A percentile compares a stretch with the other conserved stretches of the same genome.
These are phyloP conservation scores for Diadegma fenestrale DNA, from an alignment of 2,888 invertebrate genomes.

Conservation along the genomic window DNA sequence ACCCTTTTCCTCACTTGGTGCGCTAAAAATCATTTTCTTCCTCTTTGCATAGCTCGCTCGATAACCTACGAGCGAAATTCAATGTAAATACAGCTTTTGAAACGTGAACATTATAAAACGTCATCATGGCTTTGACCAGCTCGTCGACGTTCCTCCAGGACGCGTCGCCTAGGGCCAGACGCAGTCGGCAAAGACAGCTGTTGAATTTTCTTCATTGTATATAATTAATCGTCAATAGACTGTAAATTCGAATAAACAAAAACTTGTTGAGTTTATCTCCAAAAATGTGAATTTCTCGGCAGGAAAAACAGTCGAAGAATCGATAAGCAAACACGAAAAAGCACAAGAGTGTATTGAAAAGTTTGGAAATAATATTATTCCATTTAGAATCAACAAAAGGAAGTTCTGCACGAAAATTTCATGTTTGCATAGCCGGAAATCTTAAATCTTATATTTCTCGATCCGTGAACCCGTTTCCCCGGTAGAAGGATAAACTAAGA, in stretches of 20 bases:
- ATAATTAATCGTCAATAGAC: too few relatives aligned
- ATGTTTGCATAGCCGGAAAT: constrained; percentile 9
- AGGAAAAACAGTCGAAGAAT: background rate
- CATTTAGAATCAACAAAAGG: background rate
- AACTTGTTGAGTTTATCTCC: too few relatives aligned
- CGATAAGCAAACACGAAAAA: background rate
- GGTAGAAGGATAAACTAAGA: constrained; percentile 1
- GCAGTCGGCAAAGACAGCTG: too few relatives aligned
- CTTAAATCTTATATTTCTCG: constrained; percentile 19
- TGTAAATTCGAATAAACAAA: too few relatives aligned
- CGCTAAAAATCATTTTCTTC: background rate
- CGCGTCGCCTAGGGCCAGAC: too few relatives aligned
- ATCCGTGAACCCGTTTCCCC: constrained; percentile 19
- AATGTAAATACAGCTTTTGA: background rate
- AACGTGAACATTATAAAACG: background rate
- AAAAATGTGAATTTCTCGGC: too few relatives aligned
- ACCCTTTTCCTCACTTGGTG: background rate
- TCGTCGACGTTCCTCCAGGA: too few relatives aligned
- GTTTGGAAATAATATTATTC: background rate
- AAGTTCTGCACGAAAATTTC: background rate
- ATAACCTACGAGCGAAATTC: background rate
- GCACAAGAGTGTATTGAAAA: background rate
- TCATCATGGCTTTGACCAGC: too few relatives aligned
- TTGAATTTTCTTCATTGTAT: too few relatives aligned
- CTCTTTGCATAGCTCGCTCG: background rate